Base-by-base conservation (phyloP, 1,140 invertebrate species). In the Drosophila subpulchrella region DNA sequence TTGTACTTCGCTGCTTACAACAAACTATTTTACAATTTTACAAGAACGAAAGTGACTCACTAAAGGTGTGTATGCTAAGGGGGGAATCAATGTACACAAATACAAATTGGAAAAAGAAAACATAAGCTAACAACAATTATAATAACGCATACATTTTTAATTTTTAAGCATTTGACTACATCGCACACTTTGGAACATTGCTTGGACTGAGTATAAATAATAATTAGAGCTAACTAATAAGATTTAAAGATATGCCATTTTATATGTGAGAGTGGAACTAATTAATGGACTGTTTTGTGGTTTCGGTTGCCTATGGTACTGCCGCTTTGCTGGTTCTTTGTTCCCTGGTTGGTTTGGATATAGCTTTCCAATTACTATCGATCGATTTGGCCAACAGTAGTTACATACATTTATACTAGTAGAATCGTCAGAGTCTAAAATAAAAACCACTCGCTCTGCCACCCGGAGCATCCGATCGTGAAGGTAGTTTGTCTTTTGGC, bases 11-110 rank as follows among this genome's bases (percentile, higher is more conserved):
- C 84, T 88, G 84, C 84, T 88, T 88, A 88, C 84, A 88, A 88
- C 84, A 88, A 88, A 88, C 84, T 88, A 88, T 88, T 88, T 88
- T 88, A 88, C 84, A 88, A 85, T 83, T 88, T 88, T 86, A 82
- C 80, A 88, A 75, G 59, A 77, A 85, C 63, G 71, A 65, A 81
- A 60, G 58, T 61, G 61, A 78, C 59, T 74, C 51, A 55, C 78
- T 61, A 73, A 68, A 61, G 65, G 51, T 67, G 59, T 84, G 75
- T 84, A 72, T 79, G 72, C 81, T 85, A 86, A 76, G 75, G 82
- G 71, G 68, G 83, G 84, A 88, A 73, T 88, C 39, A 70, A 79
- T 79, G 66, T 77, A 75, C 70, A 81, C 61, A 47, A 54, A 54
- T 63, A 58, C 27, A 27, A 27, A 4, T 27, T 42, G 17, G 41